Evolutionary conservation across 2,888 invertebrate genomes (phyloP).

Genomic region (Pseudococcus viburni): DNA sequence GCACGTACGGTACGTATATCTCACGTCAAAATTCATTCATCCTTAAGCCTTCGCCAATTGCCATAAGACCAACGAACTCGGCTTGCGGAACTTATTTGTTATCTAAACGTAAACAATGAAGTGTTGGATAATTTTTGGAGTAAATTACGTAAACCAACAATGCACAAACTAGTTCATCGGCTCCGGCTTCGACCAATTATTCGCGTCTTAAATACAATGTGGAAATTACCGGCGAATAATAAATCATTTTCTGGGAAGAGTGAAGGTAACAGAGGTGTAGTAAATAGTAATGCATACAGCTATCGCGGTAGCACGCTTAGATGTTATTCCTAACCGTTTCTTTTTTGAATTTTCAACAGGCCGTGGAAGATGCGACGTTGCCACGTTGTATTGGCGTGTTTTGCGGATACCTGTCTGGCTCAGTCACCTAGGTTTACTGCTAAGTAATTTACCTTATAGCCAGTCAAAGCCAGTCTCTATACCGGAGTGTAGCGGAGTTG

Average conservation of each 20-base stretch:
- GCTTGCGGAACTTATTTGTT: neutral
- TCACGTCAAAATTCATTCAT: slow-evolving; percentile 18
- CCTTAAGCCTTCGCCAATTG: neutral
- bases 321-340: slow-evolving; percentile 65
- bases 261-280: neutral
- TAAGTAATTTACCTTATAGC: slow-evolving; percentile 61
- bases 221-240: slow-evolving; percentile 47
- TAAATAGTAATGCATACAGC: slow-evolving; percentile 42
- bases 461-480: slow-evolving; percentile 63
- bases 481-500: slow-evolving; percentile 59
- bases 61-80: slow-evolving; percentile 32
- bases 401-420: slow-evolving; percentile 66
- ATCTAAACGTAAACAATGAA: slow-evolving; percentile 40
- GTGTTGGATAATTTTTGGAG: slow-evolving; percentile 50
- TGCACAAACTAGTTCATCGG: slow-evolving; percentile 52
- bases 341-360: slow-evolving; percentile 63
- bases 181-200: slow-evolving; percentile 28
- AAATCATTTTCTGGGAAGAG: slow-evolving; percentile 28
- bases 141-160: slow-evolving; percentile 51
- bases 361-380: slow-evolving; percentile 63
- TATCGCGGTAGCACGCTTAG: slow-evolving; percentile 54
- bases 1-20: neutral
- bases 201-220: slow-evolving; percentile 44
- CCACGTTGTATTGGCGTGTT: slow-evolving; percentile 57
- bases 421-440: slow-evolving; percentile 64